phyloP scores from a whole-genome alignment of 2,113 vertebrate genomes.

The Arvicanthis niloticus region DNA sequence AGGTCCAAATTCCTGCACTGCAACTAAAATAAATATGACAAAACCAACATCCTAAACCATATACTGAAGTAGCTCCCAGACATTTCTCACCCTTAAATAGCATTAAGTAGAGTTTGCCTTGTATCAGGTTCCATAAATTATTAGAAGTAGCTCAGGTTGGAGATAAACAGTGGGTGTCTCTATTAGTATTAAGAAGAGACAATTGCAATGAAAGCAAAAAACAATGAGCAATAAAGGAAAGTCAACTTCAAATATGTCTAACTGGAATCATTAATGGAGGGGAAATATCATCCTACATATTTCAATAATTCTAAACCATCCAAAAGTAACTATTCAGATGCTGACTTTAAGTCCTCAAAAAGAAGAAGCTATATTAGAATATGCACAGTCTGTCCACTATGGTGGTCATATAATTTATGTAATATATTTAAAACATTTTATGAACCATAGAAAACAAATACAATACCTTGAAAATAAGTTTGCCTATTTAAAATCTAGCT shows the following conservation, averaged over 20 bases:
- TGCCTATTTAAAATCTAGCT: conserved; percentile 45
- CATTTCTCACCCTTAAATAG: conserved; percentile 54
- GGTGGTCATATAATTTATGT: conserved; percentile 11
- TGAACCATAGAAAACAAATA: conserved; percentile 2
- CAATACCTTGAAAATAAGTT: conserved; percentile 47
- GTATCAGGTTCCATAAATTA: conserved; percentile 50
- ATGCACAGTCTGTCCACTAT: conserved; percentile 17
- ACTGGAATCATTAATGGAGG: conserved; percentile 44
- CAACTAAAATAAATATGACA: conserved; percentile 53
- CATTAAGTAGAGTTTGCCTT: conserved; percentile 14
- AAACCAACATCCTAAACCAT: conserved; percentile 44
- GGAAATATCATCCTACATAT: conserved; percentile 20
- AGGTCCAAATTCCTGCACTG: conserved; percentile 9
- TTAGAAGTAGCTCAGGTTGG: conserved; percentile 23
- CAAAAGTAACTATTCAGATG: conserved; percentile 28
- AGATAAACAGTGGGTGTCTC: neutral
- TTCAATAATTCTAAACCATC: conserved; percentile 48
- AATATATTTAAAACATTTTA: conserved; percentile 50
- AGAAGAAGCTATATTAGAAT: conserved; percentile 35
- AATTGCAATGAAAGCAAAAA: conserved; percentile 55
- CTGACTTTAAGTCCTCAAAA: conserved; percentile 40
- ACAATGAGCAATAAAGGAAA: conserved; percentile 41
- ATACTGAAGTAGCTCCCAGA: conserved; percentile 28
- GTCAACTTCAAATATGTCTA: conserved; percentile 41
- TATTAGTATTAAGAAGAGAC: conserved; percentile 35